Evolutionary conservation across 2,888 invertebrate genomes (phyloP).

Genomic region (Oxystoma pomonae): DNA sequence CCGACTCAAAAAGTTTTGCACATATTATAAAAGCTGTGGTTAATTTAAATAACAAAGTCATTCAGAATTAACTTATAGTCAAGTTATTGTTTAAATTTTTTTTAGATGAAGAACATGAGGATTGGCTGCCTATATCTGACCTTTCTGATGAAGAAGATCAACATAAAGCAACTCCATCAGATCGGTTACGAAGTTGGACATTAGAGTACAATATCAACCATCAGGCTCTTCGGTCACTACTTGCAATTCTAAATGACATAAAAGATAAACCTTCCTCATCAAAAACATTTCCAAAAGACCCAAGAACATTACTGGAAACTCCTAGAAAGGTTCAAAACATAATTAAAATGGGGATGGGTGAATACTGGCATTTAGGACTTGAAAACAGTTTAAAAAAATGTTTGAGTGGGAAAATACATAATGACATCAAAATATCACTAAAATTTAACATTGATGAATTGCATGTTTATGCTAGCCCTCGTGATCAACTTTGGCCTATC

Average conservation of each 20-base stretch:
- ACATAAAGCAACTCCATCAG: neutral
- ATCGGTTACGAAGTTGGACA: neutral
- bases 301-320: constrained; percentile 22
- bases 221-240: neutral
- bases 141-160: no score
- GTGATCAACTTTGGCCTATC: constrained; percentile 29
- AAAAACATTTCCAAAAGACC: constrained; percentile 22
- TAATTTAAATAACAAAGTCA: no score
- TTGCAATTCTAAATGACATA: neutral
- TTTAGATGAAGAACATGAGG: no score
- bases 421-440: neutral
- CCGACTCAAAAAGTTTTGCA: no score
- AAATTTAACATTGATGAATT: constrained; percentile 26
- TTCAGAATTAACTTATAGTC: no score
- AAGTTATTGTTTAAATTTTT: no score
- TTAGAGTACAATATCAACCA: neutral
- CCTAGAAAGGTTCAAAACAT: constrained; percentile 9
- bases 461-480: constrained; percentile 24
- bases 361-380: constrained; percentile 22
- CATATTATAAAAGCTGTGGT: no score
- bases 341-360: constrained; percentile 17
- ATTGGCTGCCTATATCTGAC: no score
- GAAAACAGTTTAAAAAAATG: constrained; percentile 9
- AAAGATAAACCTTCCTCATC: constrained; percentile 11
- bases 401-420: neutral